Percentiles rank a stretch among this genome's conserved stretches.
Evolutionary conservation across 2,113 vertebrate species (phyloP).

Genomic region (Pongo abelii): DNA sequence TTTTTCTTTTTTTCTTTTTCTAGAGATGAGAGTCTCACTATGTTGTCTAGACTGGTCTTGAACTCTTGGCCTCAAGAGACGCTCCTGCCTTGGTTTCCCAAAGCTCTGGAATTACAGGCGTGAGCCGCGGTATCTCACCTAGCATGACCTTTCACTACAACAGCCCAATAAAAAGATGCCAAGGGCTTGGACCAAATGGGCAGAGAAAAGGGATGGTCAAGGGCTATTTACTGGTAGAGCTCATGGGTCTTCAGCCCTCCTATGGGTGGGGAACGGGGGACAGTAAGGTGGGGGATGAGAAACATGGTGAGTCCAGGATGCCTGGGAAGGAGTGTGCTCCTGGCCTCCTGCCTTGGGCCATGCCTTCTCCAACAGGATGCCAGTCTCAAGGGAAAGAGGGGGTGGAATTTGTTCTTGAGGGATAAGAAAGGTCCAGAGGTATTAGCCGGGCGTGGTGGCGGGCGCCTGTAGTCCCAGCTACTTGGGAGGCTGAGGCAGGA

Average conservation of each 20-base stretch:
- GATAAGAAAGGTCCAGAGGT: neutral
- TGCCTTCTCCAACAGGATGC: neutral
- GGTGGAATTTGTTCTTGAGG: too few relatives aligned
- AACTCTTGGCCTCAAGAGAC: too few relatives aligned
- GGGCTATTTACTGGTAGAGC: neutral
- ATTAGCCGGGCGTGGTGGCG: too few relatives aligned
- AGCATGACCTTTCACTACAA: neutral
- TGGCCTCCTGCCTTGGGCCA: neutral
- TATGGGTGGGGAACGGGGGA: rapidly evolving
- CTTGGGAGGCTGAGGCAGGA: too few relatives aligned
- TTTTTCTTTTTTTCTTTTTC: too few relatives aligned
- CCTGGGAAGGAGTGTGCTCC: neutral
- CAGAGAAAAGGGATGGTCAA: neutral
- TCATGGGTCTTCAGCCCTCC: neutral
- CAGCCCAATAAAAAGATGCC: neutral
- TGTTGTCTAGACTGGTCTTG: too few relatives aligned
- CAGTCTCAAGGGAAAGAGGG: neutral
- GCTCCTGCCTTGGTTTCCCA: too few relatives aligned
- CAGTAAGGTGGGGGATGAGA: neutral
- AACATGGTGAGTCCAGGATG: neutral
- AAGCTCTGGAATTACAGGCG: too few relatives aligned
- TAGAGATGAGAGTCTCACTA: too few relatives aligned
- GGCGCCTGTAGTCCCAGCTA: too few relatives aligned
- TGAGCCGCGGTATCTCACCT: too few relatives aligned
- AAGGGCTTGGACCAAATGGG: neutral